A percentile compares a stretch with the other conserved stretches of the same genome.
phyloP scores from a whole-genome alignment of 2,888 invertebrate species.

The Acanthosoma haemorrhoidale region DNA sequence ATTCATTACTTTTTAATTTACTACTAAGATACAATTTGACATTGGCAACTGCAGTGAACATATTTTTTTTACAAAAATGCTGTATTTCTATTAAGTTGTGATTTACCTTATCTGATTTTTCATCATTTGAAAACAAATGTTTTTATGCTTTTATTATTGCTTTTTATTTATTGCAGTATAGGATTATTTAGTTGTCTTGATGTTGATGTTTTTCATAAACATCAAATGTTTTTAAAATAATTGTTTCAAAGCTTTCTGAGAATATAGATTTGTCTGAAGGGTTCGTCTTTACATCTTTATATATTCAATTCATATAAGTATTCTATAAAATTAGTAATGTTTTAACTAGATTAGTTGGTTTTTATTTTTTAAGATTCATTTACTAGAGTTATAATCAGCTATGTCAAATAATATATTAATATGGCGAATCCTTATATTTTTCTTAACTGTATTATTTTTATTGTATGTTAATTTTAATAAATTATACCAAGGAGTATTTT shows the following conservation, averaged over 20 bases:
- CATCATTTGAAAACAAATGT: background rate
- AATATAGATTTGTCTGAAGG: background rate
- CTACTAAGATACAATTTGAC: too few species aligned
- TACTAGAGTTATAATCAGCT: too few species aligned
- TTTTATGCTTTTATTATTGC: background rate
- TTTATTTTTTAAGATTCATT: too few species aligned
- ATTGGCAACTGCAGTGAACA: too few species aligned
- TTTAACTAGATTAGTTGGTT: too few species aligned
- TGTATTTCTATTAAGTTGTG: background rate
- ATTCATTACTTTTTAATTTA: too few species aligned
- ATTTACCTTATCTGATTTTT: background rate
- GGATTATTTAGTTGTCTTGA: background rate
- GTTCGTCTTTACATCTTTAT: too few species aligned
- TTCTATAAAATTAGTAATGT: too few species aligned
- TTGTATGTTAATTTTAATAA: background rate
- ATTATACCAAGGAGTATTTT: background rate
- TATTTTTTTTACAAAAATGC: too few species aligned
- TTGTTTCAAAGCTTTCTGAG: background rate
- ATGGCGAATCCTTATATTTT: background rate
- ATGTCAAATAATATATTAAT: background rate
- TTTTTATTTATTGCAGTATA: slow-evolving; percentile 6
- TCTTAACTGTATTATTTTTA: background rate
- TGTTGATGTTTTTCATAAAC: too few species aligned
- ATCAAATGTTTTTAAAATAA: too few species aligned
- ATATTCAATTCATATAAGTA: too few species aligned